Percentiles rank a stretch among this genome's conserved stretches.
Conservation (phyloP, 2,797 vertebrate genomes). For the Cyprinella venusta region DNA sequence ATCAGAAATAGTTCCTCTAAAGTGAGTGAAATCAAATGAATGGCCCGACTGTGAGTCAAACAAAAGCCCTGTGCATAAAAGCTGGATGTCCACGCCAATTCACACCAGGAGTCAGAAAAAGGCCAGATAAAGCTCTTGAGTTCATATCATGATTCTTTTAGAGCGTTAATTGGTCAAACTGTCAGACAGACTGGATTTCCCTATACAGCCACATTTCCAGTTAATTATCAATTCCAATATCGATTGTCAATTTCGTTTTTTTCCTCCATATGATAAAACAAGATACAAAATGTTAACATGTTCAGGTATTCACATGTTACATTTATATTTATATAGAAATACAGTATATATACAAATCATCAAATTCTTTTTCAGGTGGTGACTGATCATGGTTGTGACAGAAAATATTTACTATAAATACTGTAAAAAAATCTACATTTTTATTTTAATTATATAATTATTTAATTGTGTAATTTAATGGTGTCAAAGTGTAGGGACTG, state of each 20-base stretch:
- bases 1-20: slow-evolving; percentile 30
- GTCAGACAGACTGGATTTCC: neutral
- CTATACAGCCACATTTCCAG: neutral
- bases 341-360: neutral
- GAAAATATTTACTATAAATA: neutral
- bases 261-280: neutral
- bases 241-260: too few species aligned
- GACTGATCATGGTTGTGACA: neutral
- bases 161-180: neutral
- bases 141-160: slow-evolving; percentile 4
- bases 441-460: neutral
- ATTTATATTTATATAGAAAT: neutral
- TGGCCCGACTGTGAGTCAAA: slow-evolving; percentile 33
- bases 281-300: neutral
- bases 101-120: slow-evolving; percentile 20
- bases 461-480: too few species aligned
- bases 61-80: slow-evolving; percentile 36
- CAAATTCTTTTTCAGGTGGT: neutral
- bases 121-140: slow-evolving; percentile 2
- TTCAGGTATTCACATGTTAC: neutral
- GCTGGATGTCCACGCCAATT: slow-evolving; percentile 15
- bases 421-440: neutral
- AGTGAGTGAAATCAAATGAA: slow-evolving; percentile 41
- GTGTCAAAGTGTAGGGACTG: too few species aligned
- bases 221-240: neutral